phyloP scores from a whole-genome alignment of 2,888 invertebrate species.

The Melitaea athalia region DNA sequence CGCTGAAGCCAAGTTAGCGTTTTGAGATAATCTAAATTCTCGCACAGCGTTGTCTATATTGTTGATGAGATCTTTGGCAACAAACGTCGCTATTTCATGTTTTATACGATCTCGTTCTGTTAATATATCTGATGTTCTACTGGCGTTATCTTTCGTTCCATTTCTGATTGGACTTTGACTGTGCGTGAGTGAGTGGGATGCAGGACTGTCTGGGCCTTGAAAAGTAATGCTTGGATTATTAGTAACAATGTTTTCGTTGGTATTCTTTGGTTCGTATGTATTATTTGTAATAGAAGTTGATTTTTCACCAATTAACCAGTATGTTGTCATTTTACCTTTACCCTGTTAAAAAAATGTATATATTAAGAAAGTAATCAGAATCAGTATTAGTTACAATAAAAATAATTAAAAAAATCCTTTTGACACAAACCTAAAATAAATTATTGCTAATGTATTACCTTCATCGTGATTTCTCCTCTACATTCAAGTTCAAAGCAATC shows the following conservation, averaged over 20 bases:
- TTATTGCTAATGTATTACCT: constrained; percentile 79
- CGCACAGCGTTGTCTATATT: constrained; percentile 72
- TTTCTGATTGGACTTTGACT: constrained; percentile 68
- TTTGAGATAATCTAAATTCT: constrained; percentile 72
- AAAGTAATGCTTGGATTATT: constrained; percentile 75
- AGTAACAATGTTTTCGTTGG: constrained; percentile 48
- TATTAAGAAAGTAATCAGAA: too few relatives aligned
- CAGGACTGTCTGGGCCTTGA: constrained; percentile 77
- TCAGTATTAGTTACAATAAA: not conserved
- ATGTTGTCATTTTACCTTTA: constrained; percentile 94
- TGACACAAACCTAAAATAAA: not conserved
- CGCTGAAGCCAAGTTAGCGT: constrained; percentile 56
- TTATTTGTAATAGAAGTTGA: constrained; percentile 44
- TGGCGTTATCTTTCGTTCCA: constrained; percentile 57
- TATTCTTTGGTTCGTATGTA: constrained; percentile 49
- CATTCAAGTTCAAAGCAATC: constrained; percentile 91
- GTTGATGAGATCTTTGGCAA: constrained; percentile 74
- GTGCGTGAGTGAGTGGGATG: constrained; percentile 68
- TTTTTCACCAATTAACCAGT: constrained; percentile 91
- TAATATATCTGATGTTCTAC: constrained; percentile 58
- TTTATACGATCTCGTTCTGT: constrained; percentile 72
- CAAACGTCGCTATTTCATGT: constrained; percentile 74
- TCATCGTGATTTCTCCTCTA: constrained; percentile 95
- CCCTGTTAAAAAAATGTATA: constrained; percentile 81
- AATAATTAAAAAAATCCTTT: not conserved